Percentiles rank a stretch among this genome's conserved stretches.
These are phyloP conservation scores for Drosophila novamexicana DNA, from an alignment of 1,140 invertebrate genomes.

Conservation along the genomic window DNA sequence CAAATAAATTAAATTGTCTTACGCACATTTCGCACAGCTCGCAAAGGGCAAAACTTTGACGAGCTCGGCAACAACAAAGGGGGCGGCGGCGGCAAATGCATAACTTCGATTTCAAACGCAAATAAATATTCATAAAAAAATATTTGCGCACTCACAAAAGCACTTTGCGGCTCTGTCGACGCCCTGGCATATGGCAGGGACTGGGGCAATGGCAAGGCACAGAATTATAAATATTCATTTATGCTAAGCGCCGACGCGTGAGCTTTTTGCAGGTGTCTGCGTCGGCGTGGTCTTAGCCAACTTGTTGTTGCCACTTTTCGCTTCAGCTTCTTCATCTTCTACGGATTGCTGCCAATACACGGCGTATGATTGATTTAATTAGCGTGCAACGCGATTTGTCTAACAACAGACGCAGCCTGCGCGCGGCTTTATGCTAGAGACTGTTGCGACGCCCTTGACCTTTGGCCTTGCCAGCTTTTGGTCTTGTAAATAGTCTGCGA, in stretches of 20 bases:
- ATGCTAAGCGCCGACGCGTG: conserved; percentile 70
- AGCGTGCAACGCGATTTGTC: conserved; percentile 50
- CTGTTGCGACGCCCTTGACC: neutral
- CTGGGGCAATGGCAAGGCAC: conserved; percentile 45
- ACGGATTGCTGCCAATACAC: conserved; percentile 38
- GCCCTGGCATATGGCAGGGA: conserved; percentile 5
- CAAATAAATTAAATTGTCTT: conserved; percentile 83
- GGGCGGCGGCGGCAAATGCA: conserved; percentile 58
- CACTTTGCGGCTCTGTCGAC: conserved; percentile 69
- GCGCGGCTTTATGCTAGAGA: neutral
- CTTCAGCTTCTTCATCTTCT: neutral
- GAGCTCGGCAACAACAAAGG: conserved; percentile 22
- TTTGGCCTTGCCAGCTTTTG: neutral
- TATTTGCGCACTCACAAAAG: conserved; percentile 60
- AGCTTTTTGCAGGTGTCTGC: conserved; percentile 66
- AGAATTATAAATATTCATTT: conserved; percentile 82
- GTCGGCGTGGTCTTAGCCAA: conserved; percentile 27
- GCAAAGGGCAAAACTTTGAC: conserved; percentile 66
- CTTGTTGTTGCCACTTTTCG: conserved; percentile 30
- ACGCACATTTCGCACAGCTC: conserved; percentile 67
- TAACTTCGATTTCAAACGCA: conserved; percentile 81
- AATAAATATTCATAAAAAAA: conserved; percentile 82
- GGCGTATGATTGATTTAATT: conserved; percentile 81
- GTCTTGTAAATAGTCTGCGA: neutral
- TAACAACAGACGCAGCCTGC: neutral